Evolutionary conservation across 2,797 vertebrate species (phyloP).

Genomic region (Cirrhinus mrigala): DNA sequence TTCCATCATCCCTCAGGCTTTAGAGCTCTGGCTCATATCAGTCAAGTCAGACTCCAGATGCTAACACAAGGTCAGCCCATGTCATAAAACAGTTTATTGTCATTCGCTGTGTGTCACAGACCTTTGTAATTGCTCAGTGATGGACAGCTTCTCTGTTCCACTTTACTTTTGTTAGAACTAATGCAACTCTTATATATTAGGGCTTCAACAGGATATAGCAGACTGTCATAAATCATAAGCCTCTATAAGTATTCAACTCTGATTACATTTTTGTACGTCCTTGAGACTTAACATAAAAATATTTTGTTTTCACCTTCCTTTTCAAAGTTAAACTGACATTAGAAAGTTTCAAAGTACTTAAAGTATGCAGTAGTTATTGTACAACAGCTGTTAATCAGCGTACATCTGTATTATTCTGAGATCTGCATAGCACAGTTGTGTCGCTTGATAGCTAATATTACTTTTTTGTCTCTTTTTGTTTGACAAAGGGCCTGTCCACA

Average conservation of each 20-base stretch:
- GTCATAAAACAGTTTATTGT: slow-evolving; percentile 17
- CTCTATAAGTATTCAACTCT: background rate
- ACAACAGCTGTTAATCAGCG: background rate
- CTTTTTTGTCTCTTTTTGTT: background rate
- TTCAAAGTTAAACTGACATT: background rate
- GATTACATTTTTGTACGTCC: too few relatives aligned
- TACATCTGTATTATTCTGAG: background rate
- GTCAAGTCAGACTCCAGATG: background rate
- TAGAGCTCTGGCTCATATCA: background rate
- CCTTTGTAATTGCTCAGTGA: background rate
- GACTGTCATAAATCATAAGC: background rate
- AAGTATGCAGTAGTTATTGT: background rate
- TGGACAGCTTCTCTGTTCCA: background rate
- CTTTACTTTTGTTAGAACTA: background rate
- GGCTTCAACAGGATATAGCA: background rate
- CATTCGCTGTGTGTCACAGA: background rate
- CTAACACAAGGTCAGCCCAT: background rate
- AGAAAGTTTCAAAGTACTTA: background rate
- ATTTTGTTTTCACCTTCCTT: background rate
- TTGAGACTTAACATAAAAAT: background rate
- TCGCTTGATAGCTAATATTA: background rate
- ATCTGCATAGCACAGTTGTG: background rate
- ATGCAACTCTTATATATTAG: background rate
- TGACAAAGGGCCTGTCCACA: too few relatives aligned
- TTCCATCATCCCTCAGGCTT: slow-evolving; percentile 19